Evolutionary conservation across 64 coral and sea anemone species (phyloP).

Genomic region (Dendrophyllia cribrosa): DNA sequence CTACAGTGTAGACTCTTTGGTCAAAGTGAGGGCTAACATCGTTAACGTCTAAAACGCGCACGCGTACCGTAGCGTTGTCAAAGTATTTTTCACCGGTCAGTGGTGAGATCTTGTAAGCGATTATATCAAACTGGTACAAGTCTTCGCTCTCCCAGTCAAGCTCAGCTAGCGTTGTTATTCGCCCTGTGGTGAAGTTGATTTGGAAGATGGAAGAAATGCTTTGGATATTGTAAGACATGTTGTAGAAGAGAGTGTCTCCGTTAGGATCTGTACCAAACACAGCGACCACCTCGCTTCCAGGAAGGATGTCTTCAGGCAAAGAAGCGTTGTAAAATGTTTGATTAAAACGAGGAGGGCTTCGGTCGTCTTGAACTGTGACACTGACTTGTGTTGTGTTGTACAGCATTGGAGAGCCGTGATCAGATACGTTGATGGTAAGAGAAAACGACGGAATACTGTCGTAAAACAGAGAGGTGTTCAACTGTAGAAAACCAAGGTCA

Average conservation of each 20-base stretch:
- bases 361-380: constrained; percentile 48
- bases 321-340: constrained; percentile 53
- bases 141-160: constrained; percentile 55
- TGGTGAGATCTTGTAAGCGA: constrained; percentile 47
- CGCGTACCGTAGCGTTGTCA: constrained; percentile 7
- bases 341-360: constrained; percentile 54
- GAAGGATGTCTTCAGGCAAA: constrained; percentile 20
- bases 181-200: constrained; percentile 40
- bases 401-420: constrained; percentile 35
- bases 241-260: constrained; percentile 45
- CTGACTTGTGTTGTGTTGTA: constrained; percentile 10
- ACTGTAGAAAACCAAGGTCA: constrained; percentile 13
- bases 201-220: constrained; percentile 2
- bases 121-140: constrained; percentile 39
- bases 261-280: constrained; percentile 51
- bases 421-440: constrained; percentile 55
- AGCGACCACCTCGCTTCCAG: constrained; percentile 21
- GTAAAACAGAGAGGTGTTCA: constrained; percentile 52
- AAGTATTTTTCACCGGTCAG: constrained; percentile 42
- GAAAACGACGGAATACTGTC: constrained; percentile 9
- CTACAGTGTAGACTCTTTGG: constrained; percentile 17
- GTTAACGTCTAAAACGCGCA: constrained; percentile 54
- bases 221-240: constrained; percentile 1
- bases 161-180: background rate
- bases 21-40: constrained; percentile 45